A percentile compares a stretch with the other conserved stretches of the same genome.
These are phyloP conservation scores for Crenuchus spilurus DNA, from an alignment of 2,797 vertebrate species.

Conservation along the genomic window DNA sequence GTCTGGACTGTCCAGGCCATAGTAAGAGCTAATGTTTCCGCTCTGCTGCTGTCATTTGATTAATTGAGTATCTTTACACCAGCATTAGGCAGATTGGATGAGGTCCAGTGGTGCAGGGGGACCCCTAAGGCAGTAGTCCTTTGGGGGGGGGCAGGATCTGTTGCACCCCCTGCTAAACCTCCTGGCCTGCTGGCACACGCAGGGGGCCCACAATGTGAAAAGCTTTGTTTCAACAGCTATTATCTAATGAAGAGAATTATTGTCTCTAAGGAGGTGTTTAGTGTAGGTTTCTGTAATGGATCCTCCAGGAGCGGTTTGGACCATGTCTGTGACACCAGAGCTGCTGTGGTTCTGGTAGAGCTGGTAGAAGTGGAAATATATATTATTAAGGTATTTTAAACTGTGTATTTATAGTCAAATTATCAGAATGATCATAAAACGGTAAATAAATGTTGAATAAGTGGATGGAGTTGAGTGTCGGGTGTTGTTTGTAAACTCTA, in stretches of 20 bases:
- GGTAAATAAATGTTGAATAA: too few relatives aligned
- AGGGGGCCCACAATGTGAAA: conserved; percentile 62
- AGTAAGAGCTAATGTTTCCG: conserved; percentile 63
- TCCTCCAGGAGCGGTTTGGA: conserved; percentile 12
- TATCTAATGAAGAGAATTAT: conserved; percentile 62
- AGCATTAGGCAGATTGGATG: conserved; percentile 64
- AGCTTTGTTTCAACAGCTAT: conserved; percentile 66
- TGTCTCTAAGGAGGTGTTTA: conserved; percentile 12
- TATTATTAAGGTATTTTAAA: too few relatives aligned
- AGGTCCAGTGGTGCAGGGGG: conserved; percentile 36
- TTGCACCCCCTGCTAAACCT: conserved; percentile 60
- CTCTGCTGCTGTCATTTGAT: conserved; percentile 57
- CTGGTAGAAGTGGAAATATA: too few relatives aligned
- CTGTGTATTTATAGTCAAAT: too few relatives aligned
- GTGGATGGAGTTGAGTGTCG: too few relatives aligned
- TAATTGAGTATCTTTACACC: conserved; percentile 64
- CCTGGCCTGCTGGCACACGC: conserved; percentile 51
- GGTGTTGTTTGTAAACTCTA: too few relatives aligned
- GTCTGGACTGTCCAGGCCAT: not conserved
- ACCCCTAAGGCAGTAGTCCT: conserved; percentile 60
- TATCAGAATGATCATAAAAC: too few relatives aligned
- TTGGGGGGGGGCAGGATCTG: conserved; percentile 64
- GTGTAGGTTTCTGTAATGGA: conserved; percentile 48
- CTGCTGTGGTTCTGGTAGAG: not conserved
- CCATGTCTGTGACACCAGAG: not conserved